Base-by-base conservation (phyloP, 2,888 invertebrate species). In the Agrotis exclamationis region DNA sequence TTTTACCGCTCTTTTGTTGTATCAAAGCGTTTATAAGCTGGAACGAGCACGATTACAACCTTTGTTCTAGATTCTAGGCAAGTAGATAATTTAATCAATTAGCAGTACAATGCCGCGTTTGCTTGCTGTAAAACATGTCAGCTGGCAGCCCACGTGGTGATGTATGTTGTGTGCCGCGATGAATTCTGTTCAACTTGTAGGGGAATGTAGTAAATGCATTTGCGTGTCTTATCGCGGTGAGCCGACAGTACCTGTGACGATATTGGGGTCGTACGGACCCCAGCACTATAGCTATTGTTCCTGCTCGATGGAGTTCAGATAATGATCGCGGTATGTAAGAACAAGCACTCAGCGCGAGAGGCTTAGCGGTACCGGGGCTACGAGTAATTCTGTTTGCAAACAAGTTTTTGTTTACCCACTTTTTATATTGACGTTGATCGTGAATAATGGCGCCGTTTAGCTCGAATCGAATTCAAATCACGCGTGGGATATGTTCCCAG, bases 161-260 rank as follows among this genome's bases (percentile, higher is more conserved):
- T 84, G 79, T 69, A 84, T 62, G 57, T 56, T 47, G 63, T 44
- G 33, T 64, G 47, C 63, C 51, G 51, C 84, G 50, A 76, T 73
- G 63, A 54, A 54, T 69, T 68, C 47, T 53, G 66, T 68, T 64
- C 59, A 54, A 59, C 44, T 63, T 59, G 53, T 71, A 68, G 28
- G 69, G 59, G 71, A 80, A 65, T 67, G 74, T 72, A 67, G 81
- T 88, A 80, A 75, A 85, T 83, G 86, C 76, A 86, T 88, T 86
- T 88, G 87, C 91, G 90, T 93, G 92, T 88, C 87, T 94, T 94
- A 94, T 94, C 94, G 92, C 85, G 66, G 79, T 84, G 84, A 88
- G 84, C 79, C 84, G 78, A 87, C 87, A 87, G 83, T 88, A 88
- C 87, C 85, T 86, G 86, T 87, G 77, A 83, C 89, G 86, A 89